A percentile compares a stretch with the other conserved stretches of the same genome.
Evolutionary conservation across 2,113 vertebrate species (phyloP).

Genomic region (Hippocampus mohnikei): DNA sequence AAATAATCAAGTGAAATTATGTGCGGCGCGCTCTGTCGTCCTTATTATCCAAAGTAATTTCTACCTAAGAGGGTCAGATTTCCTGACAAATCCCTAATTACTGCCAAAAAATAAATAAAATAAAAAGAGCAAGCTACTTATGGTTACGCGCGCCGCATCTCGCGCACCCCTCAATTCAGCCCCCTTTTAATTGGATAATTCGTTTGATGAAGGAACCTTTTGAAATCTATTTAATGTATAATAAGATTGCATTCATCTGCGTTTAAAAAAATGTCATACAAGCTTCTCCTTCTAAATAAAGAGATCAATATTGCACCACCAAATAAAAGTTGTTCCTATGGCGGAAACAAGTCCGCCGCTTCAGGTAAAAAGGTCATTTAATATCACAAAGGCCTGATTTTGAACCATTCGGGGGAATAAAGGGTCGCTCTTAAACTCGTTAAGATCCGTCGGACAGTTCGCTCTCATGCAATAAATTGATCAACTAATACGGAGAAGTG

Average conservation of each 20-base stretch:
- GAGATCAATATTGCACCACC: conserved; percentile 76
- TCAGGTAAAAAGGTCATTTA: conserved; percentile 91
- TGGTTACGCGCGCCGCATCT: conserved; percentile 90
- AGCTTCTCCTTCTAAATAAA: conserved; percentile 73
- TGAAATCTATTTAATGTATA: conserved; percentile 94
- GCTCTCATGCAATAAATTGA: conserved; percentile 64
- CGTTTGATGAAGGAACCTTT: conserved; percentile 86
- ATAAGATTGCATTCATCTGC: conserved; percentile 64
- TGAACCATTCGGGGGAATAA: conserved; percentile 77
- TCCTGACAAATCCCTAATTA: conserved; percentile 99
- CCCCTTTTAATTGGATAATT: conserved; percentile 90
- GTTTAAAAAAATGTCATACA: conserved; percentile 45
- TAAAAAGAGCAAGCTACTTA: conserved; percentile 88
- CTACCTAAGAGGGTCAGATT: conserved; percentile 99
- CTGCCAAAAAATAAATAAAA: conserved; percentile 66
- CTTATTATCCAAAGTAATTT: conserved; percentile 98
- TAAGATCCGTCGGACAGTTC: conserved; percentile 74
- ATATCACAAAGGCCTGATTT: conserved; percentile 84
- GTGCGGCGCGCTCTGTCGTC: conserved; percentile 83
- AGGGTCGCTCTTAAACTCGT: conserved; percentile 63
- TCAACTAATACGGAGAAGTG: neutral
- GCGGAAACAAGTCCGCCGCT: conserved; percentile 48
- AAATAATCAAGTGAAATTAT: conserved; percentile 99
- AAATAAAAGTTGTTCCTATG: conserved; percentile 1
- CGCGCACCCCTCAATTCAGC: conserved; percentile 79